A percentile compares a stretch with the other conserved stretches of the same genome.
Evolutionary conservation across 2,888 invertebrate genomes (phyloP).

Genomic region (Drosophila fulvimacula): DNA sequence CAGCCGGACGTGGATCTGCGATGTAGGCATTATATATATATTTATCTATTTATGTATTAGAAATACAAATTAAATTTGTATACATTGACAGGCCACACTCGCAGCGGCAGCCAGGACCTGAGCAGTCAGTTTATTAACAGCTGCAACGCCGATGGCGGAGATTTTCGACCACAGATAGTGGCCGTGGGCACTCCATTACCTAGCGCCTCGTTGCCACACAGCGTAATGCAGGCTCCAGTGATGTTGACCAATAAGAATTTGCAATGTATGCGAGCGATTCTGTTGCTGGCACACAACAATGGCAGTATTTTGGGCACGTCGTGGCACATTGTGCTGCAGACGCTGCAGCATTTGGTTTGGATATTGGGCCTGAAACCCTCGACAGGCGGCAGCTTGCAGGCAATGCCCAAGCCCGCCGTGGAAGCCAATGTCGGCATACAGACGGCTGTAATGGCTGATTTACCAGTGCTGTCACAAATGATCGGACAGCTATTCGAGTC

Average conservation of each 20-base stretch:
- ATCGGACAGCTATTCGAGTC: conserved; percentile 97
- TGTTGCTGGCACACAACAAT: conserved; percentile 95
- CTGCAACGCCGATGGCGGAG: conserved; percentile 87
- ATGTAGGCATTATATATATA: conserved; percentile 59
- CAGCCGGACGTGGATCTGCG: conserved; percentile 86
- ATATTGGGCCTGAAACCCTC: conserved; percentile 97
- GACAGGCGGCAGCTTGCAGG: conserved; percentile 95
- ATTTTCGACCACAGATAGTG: conserved; percentile 96
- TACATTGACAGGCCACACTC: conserved; percentile 84
- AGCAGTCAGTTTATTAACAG: conserved; percentile 85
- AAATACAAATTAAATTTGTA: not conserved
- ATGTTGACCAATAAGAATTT: conserved; percentile 99
- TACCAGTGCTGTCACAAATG: conserved; percentile 96
- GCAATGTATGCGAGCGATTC: conserved; percentile 96
- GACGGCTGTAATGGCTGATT: conserved; percentile 97
- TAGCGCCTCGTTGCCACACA: conserved; percentile 91
- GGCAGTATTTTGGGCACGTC: conserved; percentile 96
- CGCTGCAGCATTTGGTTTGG: conserved; percentile 96
- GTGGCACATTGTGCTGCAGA: conserved; percentile 98
- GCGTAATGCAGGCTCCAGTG: conserved; percentile 88
- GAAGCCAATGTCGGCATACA: conserved; percentile 94
- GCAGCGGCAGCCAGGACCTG: conserved; percentile 86
- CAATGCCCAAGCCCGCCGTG: conserved; percentile 89
- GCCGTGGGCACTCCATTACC: conserved; percentile 98
- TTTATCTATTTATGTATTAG: not conserved